These are phyloP conservation scores for Egretta garzetta DNA, from an alignment of 2,113 vertebrate species.

Conservation along the genomic window DNA sequence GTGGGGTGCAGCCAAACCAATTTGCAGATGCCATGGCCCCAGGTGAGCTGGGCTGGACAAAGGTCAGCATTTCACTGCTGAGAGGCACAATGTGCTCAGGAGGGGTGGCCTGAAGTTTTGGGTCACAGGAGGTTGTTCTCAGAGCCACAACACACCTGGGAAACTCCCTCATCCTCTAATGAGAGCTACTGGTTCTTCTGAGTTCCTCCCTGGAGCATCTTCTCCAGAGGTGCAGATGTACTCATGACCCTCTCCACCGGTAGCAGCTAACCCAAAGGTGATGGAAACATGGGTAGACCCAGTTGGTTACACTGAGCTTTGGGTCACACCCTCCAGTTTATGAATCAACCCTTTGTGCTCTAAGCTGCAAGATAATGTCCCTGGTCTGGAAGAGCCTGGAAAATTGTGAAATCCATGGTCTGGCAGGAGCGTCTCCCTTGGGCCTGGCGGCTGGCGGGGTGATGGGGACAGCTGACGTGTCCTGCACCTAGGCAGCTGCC, in stretches of 20 bases:
- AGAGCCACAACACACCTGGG: background rate
- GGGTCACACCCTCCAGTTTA: background rate
- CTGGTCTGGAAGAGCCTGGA: background rate
- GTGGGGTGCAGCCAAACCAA: background rate
- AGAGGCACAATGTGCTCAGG: accelerated
- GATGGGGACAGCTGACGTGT: background rate
- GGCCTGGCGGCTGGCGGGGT: accelerated
- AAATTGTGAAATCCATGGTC: background rate
- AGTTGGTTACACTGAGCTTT: background rate
- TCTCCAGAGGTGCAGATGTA: background rate
- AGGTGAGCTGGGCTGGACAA: background rate
- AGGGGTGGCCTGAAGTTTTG: background rate
- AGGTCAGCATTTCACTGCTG: background rate
- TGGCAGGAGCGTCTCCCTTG: background rate
- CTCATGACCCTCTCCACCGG: background rate
- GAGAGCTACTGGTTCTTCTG: background rate
- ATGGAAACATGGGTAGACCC: background rate
- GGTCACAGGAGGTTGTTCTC: background rate
- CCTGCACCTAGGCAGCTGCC: accelerated
- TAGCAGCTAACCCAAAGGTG: background rate
- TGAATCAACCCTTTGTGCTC: background rate
- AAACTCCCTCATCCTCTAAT: background rate
- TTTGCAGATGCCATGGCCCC: background rate
- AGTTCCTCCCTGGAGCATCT: background rate
- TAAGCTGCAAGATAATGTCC: background rate